These are phyloP conservation scores for Drosophila austrosaltans DNA, from an alignment of 2,888 invertebrate genomes.

Conservation along the genomic window DNA sequence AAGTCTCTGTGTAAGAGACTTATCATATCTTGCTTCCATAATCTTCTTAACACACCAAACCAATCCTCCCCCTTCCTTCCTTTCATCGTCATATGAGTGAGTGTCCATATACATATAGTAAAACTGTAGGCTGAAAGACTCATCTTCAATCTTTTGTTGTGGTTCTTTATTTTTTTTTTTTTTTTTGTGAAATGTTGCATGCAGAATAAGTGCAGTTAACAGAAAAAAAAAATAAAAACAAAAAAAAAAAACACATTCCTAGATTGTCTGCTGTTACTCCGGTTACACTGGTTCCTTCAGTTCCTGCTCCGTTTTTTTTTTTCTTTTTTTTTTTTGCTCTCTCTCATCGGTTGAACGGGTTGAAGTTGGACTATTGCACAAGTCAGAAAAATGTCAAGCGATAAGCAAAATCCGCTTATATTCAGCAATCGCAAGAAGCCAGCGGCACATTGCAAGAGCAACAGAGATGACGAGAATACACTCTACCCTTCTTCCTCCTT, in stretches of 20 bases:
- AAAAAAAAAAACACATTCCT: not conserved
- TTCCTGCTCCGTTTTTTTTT: not conserved
- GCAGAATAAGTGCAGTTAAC: constrained; percentile 18
- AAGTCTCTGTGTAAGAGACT: not conserved
- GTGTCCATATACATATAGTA: constrained; percentile 10
- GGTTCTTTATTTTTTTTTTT: constrained; percentile 35
- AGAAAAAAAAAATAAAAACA: not conserved
- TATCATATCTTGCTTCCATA: constrained; percentile 3
- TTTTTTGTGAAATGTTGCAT: constrained; percentile 51
- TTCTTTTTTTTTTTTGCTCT: not conserved
- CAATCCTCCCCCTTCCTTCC: not conserved
- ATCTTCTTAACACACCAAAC: not conserved
- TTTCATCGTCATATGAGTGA: not conserved
- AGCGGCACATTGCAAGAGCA: constrained; percentile 8
- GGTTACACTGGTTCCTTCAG: no score
- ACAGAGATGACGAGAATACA: not conserved
- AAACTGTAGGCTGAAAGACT: constrained; percentile 1
- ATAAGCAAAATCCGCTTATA: constrained; percentile 71
- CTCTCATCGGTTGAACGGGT: not conserved
- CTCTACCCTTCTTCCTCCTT: not conserved
- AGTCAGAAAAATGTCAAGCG: constrained; percentile 67
- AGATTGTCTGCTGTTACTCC: constrained; percentile 9
- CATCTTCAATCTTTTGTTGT: constrained; percentile 56
- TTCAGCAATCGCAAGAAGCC: constrained; percentile 48
- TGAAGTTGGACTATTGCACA: constrained; percentile 38